Evolutionary conservation across 2,888 invertebrate species (phyloP).

Genomic region (Rhamnusium bicolor): DNA sequence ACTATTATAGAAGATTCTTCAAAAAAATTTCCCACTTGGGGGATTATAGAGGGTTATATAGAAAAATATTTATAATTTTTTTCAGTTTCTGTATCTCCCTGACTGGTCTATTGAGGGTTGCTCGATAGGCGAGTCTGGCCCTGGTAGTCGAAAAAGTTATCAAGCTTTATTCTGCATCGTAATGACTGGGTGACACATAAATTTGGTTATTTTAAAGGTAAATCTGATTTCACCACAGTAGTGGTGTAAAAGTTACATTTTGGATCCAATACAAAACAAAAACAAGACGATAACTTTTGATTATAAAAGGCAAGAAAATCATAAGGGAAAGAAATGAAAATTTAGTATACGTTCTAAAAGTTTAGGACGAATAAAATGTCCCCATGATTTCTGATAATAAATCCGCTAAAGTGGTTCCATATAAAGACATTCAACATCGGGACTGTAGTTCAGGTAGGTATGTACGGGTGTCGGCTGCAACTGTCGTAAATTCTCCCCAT

Average conservation of each 20-base stretch:
- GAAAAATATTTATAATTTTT: too few relatives aligned
- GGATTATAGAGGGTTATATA: too few relatives aligned
- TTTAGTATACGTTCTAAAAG: conserved; percentile 67
- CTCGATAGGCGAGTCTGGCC: too few relatives aligned
- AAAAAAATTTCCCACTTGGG: too few relatives aligned
- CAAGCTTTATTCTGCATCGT: background rate
- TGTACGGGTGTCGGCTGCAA: conserved; percentile 57
- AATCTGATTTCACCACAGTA: background rate
- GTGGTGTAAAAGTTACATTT: background rate
- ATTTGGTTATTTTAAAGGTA: background rate
- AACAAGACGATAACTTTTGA: conserved; percentile 11
- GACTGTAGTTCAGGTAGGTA: conserved; percentile 60
- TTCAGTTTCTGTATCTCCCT: too few relatives aligned
- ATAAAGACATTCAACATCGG: conserved; percentile 67
- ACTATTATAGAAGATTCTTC: too few relatives aligned
- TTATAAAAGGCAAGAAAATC: conserved; percentile 9
- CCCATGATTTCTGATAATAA: conserved; percentile 69
- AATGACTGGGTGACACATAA: background rate
- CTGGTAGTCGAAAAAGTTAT: too few relatives aligned
- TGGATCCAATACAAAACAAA: background rate
- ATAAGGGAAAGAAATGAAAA: conserved; percentile 60
- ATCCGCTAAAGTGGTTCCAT: conserved; percentile 67
- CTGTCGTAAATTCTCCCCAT: conserved; percentile 60
- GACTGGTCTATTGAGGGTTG: too few relatives aligned
- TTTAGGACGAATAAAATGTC: conserved; percentile 69